Conservation (phyloP, 2,113 vertebrate species). For the Axis porcinus region DNA sequence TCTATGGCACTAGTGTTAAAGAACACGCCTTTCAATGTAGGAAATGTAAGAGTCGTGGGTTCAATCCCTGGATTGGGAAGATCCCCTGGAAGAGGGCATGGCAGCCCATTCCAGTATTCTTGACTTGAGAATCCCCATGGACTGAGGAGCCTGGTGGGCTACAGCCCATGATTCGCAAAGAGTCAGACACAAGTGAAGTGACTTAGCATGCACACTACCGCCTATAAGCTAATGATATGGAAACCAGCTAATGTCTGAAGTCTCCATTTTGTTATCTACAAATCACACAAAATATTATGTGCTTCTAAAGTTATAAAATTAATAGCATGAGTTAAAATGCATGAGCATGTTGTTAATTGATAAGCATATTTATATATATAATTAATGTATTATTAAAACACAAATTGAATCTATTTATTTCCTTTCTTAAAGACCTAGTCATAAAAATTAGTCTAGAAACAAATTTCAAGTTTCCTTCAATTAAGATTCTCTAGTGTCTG, state of each 20-base stretch:
- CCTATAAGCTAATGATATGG: not conserved
- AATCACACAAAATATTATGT: not conserved
- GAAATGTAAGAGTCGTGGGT: not conserved
- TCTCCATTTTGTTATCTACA: not conserved
- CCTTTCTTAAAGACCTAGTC: not conserved
- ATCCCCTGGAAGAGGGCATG: not conserved
- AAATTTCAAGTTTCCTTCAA: not conserved
- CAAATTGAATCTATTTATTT: not conserved
- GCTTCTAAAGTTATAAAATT: not conserved
- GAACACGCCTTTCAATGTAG: rapidly evolving
- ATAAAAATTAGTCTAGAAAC: not conserved
- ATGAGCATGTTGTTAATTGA: not conserved
- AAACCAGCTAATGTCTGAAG: not conserved
- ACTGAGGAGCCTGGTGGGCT: not conserved
- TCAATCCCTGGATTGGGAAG: not conserved
- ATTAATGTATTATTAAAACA: not conserved
- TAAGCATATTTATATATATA: not conserved
- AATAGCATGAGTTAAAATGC: not conserved
- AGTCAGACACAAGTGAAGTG: not conserved
- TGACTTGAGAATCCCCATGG: not conserved
- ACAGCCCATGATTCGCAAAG: not conserved
- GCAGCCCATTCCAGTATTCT: not conserved
- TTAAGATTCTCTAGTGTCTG: not conserved
- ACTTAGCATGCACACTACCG: not conserved
- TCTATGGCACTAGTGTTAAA: not conserved